phyloP scores from a whole-genome alignment of 1,140 invertebrate species.

The Caenorhabditis briggsae region DNA sequence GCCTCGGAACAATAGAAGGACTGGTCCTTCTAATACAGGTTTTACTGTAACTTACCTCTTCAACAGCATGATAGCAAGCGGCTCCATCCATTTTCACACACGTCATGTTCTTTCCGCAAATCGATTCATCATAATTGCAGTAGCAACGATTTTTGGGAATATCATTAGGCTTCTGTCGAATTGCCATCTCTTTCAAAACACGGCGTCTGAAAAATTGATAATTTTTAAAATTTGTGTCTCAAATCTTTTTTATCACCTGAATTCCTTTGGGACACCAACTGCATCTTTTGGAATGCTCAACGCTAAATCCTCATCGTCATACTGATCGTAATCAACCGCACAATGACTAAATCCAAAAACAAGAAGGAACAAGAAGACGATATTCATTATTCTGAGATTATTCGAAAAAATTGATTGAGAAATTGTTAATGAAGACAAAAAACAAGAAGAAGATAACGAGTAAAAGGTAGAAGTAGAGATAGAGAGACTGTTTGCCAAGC shows the following conservation, averaged over 20 bases:
- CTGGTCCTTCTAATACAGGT: not conserved
- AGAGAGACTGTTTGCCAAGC: slow-evolving; percentile 45
- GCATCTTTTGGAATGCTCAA: slow-evolving; percentile 43
- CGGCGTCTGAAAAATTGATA: slow-evolving; percentile 6
- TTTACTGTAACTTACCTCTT: slow-evolving; percentile 45
- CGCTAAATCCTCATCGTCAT: slow-evolving; percentile 46
- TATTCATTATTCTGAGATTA: slow-evolving; percentile 17
- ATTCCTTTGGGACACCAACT: slow-evolving; percentile 42
- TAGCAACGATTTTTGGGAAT: slow-evolving; percentile 56
- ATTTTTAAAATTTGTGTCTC: not conserved
- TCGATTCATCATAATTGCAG: slow-evolving; percentile 59
- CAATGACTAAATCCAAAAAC: not conserved
- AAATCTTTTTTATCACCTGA: not conserved
- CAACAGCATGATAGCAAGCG: slow-evolving; percentile 64
- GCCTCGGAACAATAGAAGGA: no score
- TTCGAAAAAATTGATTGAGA: slow-evolving; percentile 29
- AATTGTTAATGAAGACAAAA: not conserved
- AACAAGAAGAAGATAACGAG: not conserved
- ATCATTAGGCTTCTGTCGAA: slow-evolving; percentile 13
- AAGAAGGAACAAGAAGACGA: slow-evolving; percentile 2
- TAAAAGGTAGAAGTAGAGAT: not conserved
- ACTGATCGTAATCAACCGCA: slow-evolving; percentile 8
- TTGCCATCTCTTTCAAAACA: slow-evolving; percentile 31
- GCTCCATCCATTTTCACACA: slow-evolving; percentile 62
- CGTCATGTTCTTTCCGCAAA: slow-evolving; percentile 58